Base-by-base conservation (phyloP, 1,140 invertebrate species). In the Cataglyphis hispanica region DNA sequence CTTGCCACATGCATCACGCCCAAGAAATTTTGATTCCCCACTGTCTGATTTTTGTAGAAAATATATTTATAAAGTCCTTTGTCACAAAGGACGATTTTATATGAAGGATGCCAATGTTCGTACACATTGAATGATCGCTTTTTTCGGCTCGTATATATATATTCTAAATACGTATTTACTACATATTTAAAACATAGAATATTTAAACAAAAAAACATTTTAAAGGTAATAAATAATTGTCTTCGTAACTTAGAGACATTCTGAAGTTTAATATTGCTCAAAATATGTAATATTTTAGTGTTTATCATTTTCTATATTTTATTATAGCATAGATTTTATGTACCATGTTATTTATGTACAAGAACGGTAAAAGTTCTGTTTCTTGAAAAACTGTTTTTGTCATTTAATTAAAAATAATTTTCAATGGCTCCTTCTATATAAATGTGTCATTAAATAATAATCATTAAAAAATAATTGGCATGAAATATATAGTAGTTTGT, bases 121-220 rank as follows among this genome's bases (percentile, higher is more conserved):
- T 16, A 19, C 46, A 50, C 16, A n/a, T 56, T 69, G 10, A 80
- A 64, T 34, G 19, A 67, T 25, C 16, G 46, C 22, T 16, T 34
- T 13, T 66, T 31, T 50, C 43, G 76, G 43, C n/a, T 13, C 13
- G 13, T 50, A 40, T 53, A 37, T 67, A 4, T 50, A 40, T 53
- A 37, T 67, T 69, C 76, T 80, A 77, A 66, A 50, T 78, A 50
- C 8, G 61, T 78, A 69, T 37, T 80, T 43, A 46, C 31, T 43
- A 74, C 46, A 60, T 60, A 83, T 83, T 72, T 83, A 74, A 72
- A 83, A 43, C 19, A 50, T 53, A 72, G n/a, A 61, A 46, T 74
- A 60, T 40, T 19, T 22, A 58, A 70, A 58, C 66, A 70, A 70
- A 40, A 80, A 80, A 80, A 31, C 22, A 19, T 56, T 72, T 72